Conservation (phyloP, 2,888 invertebrate species). For the Baronia brevicornis region DNA sequence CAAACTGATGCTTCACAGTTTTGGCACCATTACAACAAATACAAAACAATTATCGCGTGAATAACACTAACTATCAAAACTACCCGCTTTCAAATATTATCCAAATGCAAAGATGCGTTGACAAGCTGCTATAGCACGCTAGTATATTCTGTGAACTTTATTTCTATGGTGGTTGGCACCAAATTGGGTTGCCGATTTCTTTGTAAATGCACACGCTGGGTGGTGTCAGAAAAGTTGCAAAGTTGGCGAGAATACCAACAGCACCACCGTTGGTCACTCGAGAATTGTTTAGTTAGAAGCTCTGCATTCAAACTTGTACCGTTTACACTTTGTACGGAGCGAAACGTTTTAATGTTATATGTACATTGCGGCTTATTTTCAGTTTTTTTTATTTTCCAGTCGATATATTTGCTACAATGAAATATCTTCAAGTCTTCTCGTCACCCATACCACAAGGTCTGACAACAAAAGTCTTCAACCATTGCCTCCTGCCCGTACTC, state of each 20-base stretch:
- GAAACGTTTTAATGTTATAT: too few species aligned
- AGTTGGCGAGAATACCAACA: slow-evolving; percentile 53
- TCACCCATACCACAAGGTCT: too few species aligned
- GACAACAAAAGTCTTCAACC: too few species aligned
- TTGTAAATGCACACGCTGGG: slow-evolving; percentile 10
- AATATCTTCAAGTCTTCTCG: too few species aligned
- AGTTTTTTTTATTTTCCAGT: too few species aligned
- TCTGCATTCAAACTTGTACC: slow-evolving; percentile 30
- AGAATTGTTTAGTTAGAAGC: slow-evolving; percentile 62
- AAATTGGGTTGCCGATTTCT: neutral
- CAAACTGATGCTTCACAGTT: slow-evolving; percentile 21
- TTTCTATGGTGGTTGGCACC: slow-evolving; percentile 5
- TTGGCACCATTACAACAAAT: slow-evolving; percentile 56
- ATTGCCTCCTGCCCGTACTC: too few species aligned
- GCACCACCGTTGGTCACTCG: slow-evolving; percentile 50
- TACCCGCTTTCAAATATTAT: slow-evolving; percentile 46
- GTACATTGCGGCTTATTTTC: too few species aligned
- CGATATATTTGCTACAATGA: too few species aligned
- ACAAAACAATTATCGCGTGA: slow-evolving; percentile 48
- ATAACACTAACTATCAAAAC: slow-evolving; percentile 57
- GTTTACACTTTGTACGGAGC: slow-evolving; percentile 7
- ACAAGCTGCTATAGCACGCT: neutral
- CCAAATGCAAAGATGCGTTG: slow-evolving; percentile 6
- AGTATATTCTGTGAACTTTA: neutral
- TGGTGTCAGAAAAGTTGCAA: slow-evolving; percentile 35